A percentile compares a stretch with the other conserved stretches of the same genome.
Conservation (phyloP, 2,888 invertebrate species). For the Dryococelus australis region DNA sequence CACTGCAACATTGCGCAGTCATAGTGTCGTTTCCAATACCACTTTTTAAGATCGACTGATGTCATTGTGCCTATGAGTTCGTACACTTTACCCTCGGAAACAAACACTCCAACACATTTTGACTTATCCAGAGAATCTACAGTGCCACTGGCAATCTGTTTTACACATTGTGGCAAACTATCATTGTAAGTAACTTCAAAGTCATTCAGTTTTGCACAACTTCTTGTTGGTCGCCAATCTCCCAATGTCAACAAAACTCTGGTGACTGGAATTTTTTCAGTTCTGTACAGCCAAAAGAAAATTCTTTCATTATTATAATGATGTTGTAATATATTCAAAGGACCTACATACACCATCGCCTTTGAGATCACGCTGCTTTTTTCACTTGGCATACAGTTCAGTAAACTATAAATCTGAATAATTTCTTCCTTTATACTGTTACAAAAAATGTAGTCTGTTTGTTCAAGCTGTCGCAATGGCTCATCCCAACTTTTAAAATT, state of each 20-base stretch:
- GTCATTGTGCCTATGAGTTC: not conserved
- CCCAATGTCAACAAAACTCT: not conserved
- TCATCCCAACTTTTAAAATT: not conserved
- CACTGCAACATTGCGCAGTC: constrained; percentile 2
- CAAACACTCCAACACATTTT: not conserved
- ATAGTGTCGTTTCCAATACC: not conserved
- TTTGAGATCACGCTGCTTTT: not conserved
- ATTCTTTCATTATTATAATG: not conserved
- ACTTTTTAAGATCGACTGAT: not conserved
- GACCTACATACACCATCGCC: not conserved
- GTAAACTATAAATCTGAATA: not conserved
- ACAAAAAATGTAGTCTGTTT: not conserved
- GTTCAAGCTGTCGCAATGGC: not conserved
- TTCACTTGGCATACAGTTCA: not conserved
- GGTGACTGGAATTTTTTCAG: not conserved
- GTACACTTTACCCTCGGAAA: not conserved
- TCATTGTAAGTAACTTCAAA: not conserved
- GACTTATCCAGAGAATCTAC: not conserved
- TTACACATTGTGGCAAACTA: not conserved
- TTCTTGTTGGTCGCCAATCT: not conserved
- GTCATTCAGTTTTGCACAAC: not conserved
- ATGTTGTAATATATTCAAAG: not conserved
- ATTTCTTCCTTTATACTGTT: not conserved
- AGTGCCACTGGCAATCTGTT: not conserved
- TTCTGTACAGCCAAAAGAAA: not conserved